phyloP scores from a whole-genome alignment of 2,888 invertebrate genomes.

The Pegoplata infirma region DNA sequence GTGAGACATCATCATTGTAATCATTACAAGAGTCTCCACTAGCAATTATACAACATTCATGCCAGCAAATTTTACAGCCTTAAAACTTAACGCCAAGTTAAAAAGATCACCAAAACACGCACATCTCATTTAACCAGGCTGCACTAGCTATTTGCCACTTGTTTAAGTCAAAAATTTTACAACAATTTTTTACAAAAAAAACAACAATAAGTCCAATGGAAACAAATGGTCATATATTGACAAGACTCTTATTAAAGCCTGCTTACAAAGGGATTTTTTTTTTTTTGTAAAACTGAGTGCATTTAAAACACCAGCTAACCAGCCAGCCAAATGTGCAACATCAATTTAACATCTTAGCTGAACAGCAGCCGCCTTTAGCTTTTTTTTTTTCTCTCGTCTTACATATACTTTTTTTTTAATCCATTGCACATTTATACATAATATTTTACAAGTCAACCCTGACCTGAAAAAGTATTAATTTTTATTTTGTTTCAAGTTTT shows the following conservation, averaged over 20 bases:
- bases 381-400: too few species aligned
- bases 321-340: constrained; percentile 26
- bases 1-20: constrained; percentile 44
- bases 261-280: background rate
- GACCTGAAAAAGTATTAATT: constrained; percentile 58
- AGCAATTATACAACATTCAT: constrained; percentile 47
- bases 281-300: background rate
- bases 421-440: constrained; percentile 49
- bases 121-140: constrained; percentile 8
- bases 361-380: constrained; percentile 43
- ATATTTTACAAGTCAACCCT: constrained; percentile 62
- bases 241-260: constrained; percentile 9
- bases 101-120: constrained; percentile 35
- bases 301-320: background rate
- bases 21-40: constrained; percentile 24
- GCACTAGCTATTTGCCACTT: constrained; percentile 22
- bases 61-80: background rate
- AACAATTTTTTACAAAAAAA: constrained; percentile 2
- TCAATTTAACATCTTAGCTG: constrained; percentile 37
- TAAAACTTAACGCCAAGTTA: background rate
- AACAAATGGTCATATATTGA: constrained; percentile 36
- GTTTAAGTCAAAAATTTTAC: constrained; percentile 27
- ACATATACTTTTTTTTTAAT: constrained; percentile 28
- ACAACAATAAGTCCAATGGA: constrained; percentile 26
- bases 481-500: constrained; percentile 30